These are phyloP conservation scores for Lophius piscatorius DNA, from an alignment of 2,113 vertebrate species.

Conservation along the genomic window DNA sequence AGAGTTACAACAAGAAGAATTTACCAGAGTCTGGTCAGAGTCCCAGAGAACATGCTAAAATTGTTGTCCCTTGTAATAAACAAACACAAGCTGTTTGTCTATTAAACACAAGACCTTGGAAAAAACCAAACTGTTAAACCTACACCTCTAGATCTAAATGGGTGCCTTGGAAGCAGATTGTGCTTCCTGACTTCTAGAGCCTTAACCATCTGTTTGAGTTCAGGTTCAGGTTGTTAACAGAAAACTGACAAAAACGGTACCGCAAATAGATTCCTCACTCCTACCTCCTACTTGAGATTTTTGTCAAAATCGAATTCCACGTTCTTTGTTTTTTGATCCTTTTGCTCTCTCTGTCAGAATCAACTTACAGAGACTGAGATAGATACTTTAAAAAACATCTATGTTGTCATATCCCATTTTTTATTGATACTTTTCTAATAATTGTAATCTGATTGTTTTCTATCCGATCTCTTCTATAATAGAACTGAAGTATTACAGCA, in stretches of 20 bases:
- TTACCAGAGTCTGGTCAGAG: slow-evolving; percentile 7
- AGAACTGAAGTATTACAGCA: too few relatives aligned
- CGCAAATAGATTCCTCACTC: not conserved
- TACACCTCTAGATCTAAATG: slow-evolving; percentile 25
- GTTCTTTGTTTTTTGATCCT: too few relatives aligned
- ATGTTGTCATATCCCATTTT: not conserved
- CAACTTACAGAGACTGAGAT: not conserved
- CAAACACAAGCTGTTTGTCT: slow-evolving; percentile 24
- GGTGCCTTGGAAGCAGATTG: slow-evolving; percentile 10
- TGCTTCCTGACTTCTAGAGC: slow-evolving; percentile 22
- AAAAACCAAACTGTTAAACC: slow-evolving; percentile 37
- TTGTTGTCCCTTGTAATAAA: slow-evolving; percentile 1
- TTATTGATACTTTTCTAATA: too few relatives aligned
- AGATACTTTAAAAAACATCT: too few relatives aligned
- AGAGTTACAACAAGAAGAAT: slow-evolving; percentile 57
- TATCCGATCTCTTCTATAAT: not conserved
- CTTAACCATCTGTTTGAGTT: slow-evolving; percentile 20
- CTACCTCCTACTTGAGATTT: slow-evolving; percentile 10
- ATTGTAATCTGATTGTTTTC: too few relatives aligned
- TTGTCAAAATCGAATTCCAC: not conserved
- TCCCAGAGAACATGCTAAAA: slow-evolving; percentile 4
- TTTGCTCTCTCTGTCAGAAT: not conserved
- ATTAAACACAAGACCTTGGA: slow-evolving; percentile 22
- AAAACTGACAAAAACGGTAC: slow-evolving; percentile 13
- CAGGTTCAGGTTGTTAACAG: slow-evolving; percentile 36